Percentiles rank a stretch among this genome's conserved stretches.
Evolutionary conservation across 2,888 invertebrate species (phyloP).

Genomic region (Mechanitis mazaeus): DNA sequence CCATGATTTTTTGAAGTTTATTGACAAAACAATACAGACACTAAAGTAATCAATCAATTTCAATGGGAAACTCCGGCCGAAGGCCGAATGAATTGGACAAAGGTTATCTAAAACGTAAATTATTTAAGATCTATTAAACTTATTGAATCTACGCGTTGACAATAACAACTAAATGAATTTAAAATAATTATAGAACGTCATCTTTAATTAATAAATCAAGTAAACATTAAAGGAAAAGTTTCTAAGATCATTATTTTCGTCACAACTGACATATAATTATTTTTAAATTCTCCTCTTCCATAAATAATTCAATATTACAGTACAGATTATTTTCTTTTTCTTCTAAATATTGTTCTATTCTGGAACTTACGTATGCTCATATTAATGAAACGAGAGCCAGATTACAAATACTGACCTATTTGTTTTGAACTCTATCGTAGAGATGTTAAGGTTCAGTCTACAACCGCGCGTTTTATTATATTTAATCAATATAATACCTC

Average conservation of each 20-base stretch:
- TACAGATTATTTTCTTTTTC: background rate
- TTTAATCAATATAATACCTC: slow-evolving; percentile 19
- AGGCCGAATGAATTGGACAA: slow-evolving; percentile 5
- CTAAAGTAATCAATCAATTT: slow-evolving; percentile 7
- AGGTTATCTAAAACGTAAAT: slow-evolving; percentile 6
- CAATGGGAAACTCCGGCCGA: slow-evolving; percentile 4
- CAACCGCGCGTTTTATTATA: background rate
- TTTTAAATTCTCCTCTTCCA: too few species aligned
- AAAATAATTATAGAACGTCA: too few species aligned
- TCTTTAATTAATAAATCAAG: too few species aligned
- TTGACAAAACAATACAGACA: background rate
- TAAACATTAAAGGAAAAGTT: too few species aligned
- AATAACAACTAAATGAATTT: too few species aligned
- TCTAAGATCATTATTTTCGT: too few species aligned
- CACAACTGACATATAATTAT: too few species aligned
- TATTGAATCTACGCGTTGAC: too few species aligned
- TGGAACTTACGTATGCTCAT: background rate
- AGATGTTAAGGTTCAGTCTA: slow-evolving; percentile 2
- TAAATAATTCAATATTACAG: too few species aligned
- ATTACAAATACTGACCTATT: background rate
- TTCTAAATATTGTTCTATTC: background rate
- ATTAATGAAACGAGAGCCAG: slow-evolving; percentile 1
- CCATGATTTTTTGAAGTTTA: background rate
- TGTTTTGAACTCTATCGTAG: slow-evolving; percentile 1
- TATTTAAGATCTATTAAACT: background rate